phyloP scores from a whole-genome alignment of 2,113 vertebrate species.

The Saguinus midas region DNA sequence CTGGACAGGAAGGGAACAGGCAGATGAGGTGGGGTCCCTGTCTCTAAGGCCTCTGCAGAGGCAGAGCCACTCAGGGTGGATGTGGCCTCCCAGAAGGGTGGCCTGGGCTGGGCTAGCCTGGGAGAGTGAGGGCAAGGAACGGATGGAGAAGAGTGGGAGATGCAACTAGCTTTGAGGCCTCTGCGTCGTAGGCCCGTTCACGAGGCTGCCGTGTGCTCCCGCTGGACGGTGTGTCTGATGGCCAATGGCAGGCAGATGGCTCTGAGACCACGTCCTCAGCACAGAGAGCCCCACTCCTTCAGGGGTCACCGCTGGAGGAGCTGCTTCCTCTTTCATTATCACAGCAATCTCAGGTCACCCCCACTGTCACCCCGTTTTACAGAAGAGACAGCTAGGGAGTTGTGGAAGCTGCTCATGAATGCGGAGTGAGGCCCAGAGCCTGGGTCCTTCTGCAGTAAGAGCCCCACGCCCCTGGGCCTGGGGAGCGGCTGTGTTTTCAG shows the following conservation, averaged over 20 bases:
- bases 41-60: neutral
- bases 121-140: neutral
- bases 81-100: neutral
- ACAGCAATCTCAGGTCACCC: neutral
- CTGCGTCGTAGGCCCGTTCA: rapidly evolving
- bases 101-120: neutral
- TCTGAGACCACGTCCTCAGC: neutral
- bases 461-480: neutral
- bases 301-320: neutral
- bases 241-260: neutral
- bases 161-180: neutral
- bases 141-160: rapidly evolving
- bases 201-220: rapidly evolving
- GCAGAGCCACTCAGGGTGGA: neutral
- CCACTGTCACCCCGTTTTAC: neutral
- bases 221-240: rapidly evolving
- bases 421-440: rapidly evolving
- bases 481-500: neutral
- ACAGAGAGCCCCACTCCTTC: rapidly evolving
- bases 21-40: neutral
- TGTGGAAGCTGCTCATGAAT: neutral
- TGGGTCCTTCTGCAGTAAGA: rapidly evolving
- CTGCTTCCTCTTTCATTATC: rapidly evolving
- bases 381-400: neutral
- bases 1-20: neutral